Evolutionary conservation across 2,888 invertebrate species (phyloP), one percentile per base, ranked within the genome.

Genomic region (Drosophila gaucha): DNA sequence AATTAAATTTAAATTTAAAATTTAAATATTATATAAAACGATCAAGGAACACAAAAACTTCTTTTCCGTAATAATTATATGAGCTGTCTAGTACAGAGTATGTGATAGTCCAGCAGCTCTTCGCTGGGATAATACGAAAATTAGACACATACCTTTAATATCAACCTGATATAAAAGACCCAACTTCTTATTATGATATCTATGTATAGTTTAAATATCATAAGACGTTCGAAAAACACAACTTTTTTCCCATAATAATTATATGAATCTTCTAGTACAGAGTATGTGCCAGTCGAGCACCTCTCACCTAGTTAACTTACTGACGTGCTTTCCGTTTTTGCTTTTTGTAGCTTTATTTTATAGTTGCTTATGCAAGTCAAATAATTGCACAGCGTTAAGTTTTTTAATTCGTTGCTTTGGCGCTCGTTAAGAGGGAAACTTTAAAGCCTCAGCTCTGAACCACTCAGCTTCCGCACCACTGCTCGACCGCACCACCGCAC

Each of bases 301-400:
- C 9, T 12, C 0, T 12, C 9, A 6, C 14, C 3, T n/a, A 6
- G 14, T 5, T n/a, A 26, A 9, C 12, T 20, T 2, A 31, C 55
- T 31, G 43, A 41, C 44, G 63, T 55, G 26, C 59, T 55, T 26
- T 24, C 49, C 31, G 54, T 56, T 69, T 60, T 69, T 22, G 49
- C 8, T 62, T 51, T 59, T 54, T 47, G 18, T 30, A 18, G 50
- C 26, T 38, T 59, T 76, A 43, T 33, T 56, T 50, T 39, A 36
- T 38, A 35, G 63, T 57, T 58, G 76, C 67, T 67, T 78, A 80
- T 84, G 78, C 67, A 80, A 86, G 78, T 66, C 75, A 84, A 86
- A 86, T 80, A 82, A 80, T 72, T 84, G 82, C 85, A 33, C 43
- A 47, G 69, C 41, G 67, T 67, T 75, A 75, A 84, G 85, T 84